Base-by-base conservation (phyloP, 2,113 vertebrate genomes). In the Phrynocephalus versicolor region DNA sequence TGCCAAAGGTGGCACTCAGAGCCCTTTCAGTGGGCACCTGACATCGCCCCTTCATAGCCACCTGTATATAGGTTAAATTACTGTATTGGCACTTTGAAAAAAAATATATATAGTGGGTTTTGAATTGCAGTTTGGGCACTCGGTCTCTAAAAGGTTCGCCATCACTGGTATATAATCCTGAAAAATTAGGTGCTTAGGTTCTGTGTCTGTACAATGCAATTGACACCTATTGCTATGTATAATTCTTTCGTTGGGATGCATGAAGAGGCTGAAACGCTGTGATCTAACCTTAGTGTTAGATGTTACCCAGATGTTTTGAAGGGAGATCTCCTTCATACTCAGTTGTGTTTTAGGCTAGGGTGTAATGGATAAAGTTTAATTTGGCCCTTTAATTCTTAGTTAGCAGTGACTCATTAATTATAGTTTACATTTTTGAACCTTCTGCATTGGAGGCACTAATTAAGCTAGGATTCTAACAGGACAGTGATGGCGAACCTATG, bases 361-460 rank as follows among this genome's bases (percentile, higher is more conserved):
- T 55, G 27, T 57, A 84, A 77, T 21, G 33, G 69, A n/a, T n/a
- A 55, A 69, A 78, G 45, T 84, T 84, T 78, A 58, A 45, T 57
- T 55, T 78, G 75, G 21, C 64, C 45, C 69, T 84, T 76, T 55
- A 51, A 67, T 62, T 67, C 72, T 80, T 72, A 57, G 39, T 70
- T 15, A 80, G 23, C 18, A 1, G n/a, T 80, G 69, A 79, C 3
- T 85, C 55, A 84, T 67, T 67, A 71, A 41, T 71, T 71, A 57
- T 33, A 72, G 67, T 60, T 55, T 85, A 69, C 78, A 67, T 85
- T 85, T 85, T 79, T 57, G 45, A n/a, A 67, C 18, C 58, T 55
- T 21, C 37, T 62, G 33, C 5, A 62, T 21, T 41, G 33, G 84
- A 62, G 77, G 30, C 57, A 72, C 37, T 80, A 85, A 79, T 73